Conservation (phyloP, 2,888 invertebrate genomes). For the Fragum fragum region DNA sequence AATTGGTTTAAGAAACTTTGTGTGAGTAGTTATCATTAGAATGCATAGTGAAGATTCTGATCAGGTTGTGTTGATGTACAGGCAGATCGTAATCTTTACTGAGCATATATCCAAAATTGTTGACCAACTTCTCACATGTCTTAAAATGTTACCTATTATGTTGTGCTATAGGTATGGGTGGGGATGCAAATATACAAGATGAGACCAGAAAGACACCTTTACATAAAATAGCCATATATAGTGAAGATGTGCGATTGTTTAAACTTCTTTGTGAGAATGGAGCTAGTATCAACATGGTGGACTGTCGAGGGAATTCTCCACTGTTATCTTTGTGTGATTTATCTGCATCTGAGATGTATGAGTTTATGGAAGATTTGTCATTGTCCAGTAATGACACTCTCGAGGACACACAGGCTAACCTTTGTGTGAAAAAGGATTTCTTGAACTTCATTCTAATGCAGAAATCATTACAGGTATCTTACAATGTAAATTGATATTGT, state of each 20-base stretch:
- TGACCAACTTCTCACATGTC: too few species aligned
- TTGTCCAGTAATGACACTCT: slow-evolving; percentile 75
- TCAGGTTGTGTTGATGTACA: too few species aligned
- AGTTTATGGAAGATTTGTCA: slow-evolving; percentile 76
- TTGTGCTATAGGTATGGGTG: slow-evolving; percentile 75
- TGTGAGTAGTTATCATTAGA: too few species aligned
- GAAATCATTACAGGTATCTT: slow-evolving; percentile 72
- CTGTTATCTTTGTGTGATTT: slow-evolving; percentile 79
- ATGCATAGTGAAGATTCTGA: too few species aligned
- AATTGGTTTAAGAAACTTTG: too few species aligned
- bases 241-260: slow-evolving; percentile 75
- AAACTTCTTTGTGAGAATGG: slow-evolving; percentile 79
- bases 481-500: too few species aligned
- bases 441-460: slow-evolving; percentile 72
- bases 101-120: too few species aligned
- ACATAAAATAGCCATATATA: slow-evolving; percentile 74
- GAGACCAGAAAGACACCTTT: slow-evolving; percentile 76
- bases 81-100: too few species aligned
- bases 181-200: slow-evolving; percentile 78
- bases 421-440: slow-evolving; percentile 75
- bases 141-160: too few species aligned
- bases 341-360: slow-evolving; percentile 72
- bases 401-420: slow-evolving; percentile 70
- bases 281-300: slow-evolving; percentile 76
- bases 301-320: slow-evolving; percentile 78